Base-by-base conservation (phyloP, 2,113 vertebrate species). In the Rhipidura dahli region DNA sequence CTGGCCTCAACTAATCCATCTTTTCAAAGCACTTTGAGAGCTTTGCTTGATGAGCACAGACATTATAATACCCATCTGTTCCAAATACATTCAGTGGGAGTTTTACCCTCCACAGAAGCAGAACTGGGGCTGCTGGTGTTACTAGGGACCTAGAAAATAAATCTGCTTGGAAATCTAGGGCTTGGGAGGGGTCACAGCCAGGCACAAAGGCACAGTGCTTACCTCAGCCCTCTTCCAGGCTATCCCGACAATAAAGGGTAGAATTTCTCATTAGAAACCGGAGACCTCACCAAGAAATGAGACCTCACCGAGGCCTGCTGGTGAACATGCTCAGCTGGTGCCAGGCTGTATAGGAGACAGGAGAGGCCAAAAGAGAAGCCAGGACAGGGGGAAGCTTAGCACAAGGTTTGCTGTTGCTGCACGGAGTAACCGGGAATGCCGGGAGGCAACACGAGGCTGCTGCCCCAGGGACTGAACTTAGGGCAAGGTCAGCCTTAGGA, bases 41-140 rank as follows among this genome's bases (percentile, higher is more conserved):
- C 93, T 97, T 97, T 96, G 90, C 83, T 89, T 90, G 92, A 96
- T 94, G 95, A 96, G 92, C 49, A 53, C 13, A 89, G 96, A 92
- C 90, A 50, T 40, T 35, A 9, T 94, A 97, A 96, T 94, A 45
- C 92, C 92, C 30, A 11, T 49, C 76, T 89, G 96, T 14, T 96
- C 94, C 76, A n/a, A 64, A 96, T 90, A 89, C 76, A 87, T 17
- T 37, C 76, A 13, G 1, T 8, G 28, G 60, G 22, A 87, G 69
- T 75, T 89, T 81, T 20, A 37, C 51, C 53, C 49, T 75, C 31
- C 44, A 31, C 68, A 73, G 75, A 19, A 16, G 20, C 51, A 84
- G 57, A 19, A 13, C 23, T 76, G 57, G 53, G 59, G 65, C 57
- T 80, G 63, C 51, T 73, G 44, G 10, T 23, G 22, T 44, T 72